A percentile compares a stretch with the other conserved stretches of the same genome.
These are phyloP conservation scores for Metallyticus violacea DNA, from an alignment of 2,888 invertebrate species.

Conservation along the genomic window DNA sequence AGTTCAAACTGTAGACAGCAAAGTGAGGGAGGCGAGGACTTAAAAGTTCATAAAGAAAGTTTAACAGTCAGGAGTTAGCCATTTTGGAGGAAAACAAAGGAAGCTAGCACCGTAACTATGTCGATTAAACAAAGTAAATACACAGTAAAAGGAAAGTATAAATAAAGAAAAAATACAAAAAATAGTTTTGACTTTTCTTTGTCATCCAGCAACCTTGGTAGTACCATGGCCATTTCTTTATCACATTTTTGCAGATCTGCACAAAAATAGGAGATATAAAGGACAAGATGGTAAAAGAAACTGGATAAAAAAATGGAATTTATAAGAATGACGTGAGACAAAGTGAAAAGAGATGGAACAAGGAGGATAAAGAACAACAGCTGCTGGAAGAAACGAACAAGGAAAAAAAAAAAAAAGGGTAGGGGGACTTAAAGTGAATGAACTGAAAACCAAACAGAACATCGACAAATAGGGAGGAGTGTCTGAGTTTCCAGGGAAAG, in stretches of 20 bases:
- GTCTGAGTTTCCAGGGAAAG: neutral
- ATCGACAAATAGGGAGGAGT: conserved; percentile 15
- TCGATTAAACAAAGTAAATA: neutral
- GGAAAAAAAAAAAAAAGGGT: neutral
- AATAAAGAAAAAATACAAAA: conserved; percentile 15
- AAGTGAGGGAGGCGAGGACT: too few relatives aligned
- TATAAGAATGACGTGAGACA: conserved; percentile 20
- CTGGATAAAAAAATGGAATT: conserved; percentile 7
- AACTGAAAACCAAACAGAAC: conserved; percentile 30
- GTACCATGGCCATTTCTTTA: neutral
- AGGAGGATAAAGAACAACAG: neutral
- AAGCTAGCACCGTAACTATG: neutral
- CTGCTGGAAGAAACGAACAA: too few relatives aligned
- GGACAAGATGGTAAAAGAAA: neutral
- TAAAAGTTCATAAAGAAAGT: too few relatives aligned
- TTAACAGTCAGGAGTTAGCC: too few relatives aligned
- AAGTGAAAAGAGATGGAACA: neutral
- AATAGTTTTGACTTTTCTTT: conserved; percentile 21
- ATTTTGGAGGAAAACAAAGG: too few relatives aligned
- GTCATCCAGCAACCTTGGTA: neutral
- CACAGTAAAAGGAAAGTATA: neutral
- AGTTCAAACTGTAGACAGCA: too few relatives aligned
- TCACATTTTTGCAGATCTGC: neutral
- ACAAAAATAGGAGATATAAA: neutral
- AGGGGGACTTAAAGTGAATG: conserved; percentile 25